phyloP scores from a whole-genome alignment of 2,797 vertebrate genomes.

The Euphonia xanthogaster region DNA sequence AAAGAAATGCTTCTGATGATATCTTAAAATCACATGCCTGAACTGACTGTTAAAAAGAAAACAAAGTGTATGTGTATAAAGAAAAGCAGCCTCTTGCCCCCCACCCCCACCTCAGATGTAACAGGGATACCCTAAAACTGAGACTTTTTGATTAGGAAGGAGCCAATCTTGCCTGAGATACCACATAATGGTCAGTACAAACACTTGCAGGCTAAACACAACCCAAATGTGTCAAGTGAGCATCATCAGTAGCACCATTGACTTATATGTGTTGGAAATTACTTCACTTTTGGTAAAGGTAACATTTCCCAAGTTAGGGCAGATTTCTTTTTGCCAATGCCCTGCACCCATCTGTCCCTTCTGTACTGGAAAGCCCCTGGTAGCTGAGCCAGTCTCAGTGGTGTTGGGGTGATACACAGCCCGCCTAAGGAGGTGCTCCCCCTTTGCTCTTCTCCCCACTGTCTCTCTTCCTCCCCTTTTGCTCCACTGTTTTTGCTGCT shows the following conservation, averaged over 20 bases:
- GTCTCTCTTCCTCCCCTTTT: neutral
- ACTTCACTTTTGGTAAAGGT: neutral
- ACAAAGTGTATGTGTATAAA: neutral
- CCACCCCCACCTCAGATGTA: neutral
- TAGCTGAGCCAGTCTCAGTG: neutral
- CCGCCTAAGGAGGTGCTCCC: neutral
- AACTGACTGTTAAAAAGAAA: neutral
- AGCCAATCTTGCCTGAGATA: neutral
- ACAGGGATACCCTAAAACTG: neutral
- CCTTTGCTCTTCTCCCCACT: neutral
- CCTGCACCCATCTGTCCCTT: neutral
- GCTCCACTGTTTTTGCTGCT: neutral
- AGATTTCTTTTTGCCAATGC: neutral
- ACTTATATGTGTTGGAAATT: neutral
- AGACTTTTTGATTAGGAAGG: neutral
- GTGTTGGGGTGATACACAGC: fast-evolving
- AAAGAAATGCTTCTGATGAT: neutral
- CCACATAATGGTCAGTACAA: neutral
- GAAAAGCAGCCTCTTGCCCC: neutral
- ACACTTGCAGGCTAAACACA: neutral
- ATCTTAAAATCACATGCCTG: neutral
- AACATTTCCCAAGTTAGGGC: neutral
- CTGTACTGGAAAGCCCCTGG: neutral
- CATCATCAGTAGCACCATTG: neutral
- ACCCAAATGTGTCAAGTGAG: neutral